phyloP scores from a whole-genome alignment of 2,113 vertebrate genomes.

The Prolemur simus region DNA sequence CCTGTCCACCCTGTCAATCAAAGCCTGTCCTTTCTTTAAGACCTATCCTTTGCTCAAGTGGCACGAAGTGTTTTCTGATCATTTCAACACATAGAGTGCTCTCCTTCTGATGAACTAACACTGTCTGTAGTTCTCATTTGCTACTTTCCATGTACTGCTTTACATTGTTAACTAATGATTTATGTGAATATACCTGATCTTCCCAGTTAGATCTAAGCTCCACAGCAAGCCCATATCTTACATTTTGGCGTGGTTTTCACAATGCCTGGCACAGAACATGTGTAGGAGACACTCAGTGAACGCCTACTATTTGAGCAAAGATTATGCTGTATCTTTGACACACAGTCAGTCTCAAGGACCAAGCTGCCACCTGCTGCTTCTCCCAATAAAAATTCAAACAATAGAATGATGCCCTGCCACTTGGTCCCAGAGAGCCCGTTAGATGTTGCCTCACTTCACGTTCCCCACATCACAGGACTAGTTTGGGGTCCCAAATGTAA shows the following conservation, averaged over 20 bases:
- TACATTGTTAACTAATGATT: not conserved
- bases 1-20: not conserved
- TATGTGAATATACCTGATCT: not conserved
- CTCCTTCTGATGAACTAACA: not conserved
- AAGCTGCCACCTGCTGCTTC: not conserved
- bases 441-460: not conserved
- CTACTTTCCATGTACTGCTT: not conserved
- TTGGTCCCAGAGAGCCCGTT: not conserved
- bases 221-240: not conserved
- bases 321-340: not conserved
- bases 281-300: not conserved
- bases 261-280: not conserved
- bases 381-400: not conserved
- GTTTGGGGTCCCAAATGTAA: not conserved
- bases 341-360: not conserved
- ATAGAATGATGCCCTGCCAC: not conserved
- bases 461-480: not conserved
- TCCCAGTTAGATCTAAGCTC: not conserved
- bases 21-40: conserved; percentile 4
- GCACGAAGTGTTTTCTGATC: not conserved
- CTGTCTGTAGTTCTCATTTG: not conserved
- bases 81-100: not conserved
- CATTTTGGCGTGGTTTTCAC: not conserved
- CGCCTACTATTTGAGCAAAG: not conserved
- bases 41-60: not conserved